Base-by-base conservation (phyloP, 2,113 vertebrate species). In the Nibea coibor region DNA sequence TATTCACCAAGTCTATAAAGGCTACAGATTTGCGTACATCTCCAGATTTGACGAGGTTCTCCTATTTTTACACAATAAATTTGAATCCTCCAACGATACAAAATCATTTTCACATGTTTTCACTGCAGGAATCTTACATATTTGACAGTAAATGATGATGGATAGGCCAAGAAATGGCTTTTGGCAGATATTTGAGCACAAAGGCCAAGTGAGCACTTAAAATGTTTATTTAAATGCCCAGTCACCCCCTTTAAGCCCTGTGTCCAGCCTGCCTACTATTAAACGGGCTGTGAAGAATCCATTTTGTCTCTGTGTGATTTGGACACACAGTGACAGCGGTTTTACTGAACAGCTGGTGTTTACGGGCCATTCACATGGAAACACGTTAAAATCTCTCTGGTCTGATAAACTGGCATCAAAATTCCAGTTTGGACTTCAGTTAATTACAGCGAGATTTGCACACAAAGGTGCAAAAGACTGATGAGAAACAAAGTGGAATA, bases 301-400 rank as follows among this genome's bases (percentile, higher is more conserved):
- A 85, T 86, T 90, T 90, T 77, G 83, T 86, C 75, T 90, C 83
- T 45, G 81, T 47, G 72, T 71, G 87, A 85, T 87, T 88, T 78
- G 86, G 72, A 83, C 67, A 64, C 78, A 72, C 56, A 81, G 54
- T 56, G 75, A 66, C 85, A 92, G 84, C 11, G 42, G 80, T 88
- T 91, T 75, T 53, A 79, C 47, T 43, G 79, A 89, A 78, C 91
- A 92, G 91, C 90, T 93, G 90, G 75, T 85, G 88, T 87, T 91
- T 88, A 83, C 82, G 53, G 85, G 83, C 81, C 72, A 74, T 66
- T 85, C 84, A 75, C 86, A 88, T 77, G 82, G 86, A 81, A 81
- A 86, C 47, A 4, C 83, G 82, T 73, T 85, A 45, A 89, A 85
- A 89, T 75, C 50, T 87, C 61, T 62, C 80, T 75, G 74, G 87